These are phyloP conservation scores for Hemistola chrysoprasaria DNA, from an alignment of 2,888 invertebrate species.

Conservation along the genomic window DNA sequence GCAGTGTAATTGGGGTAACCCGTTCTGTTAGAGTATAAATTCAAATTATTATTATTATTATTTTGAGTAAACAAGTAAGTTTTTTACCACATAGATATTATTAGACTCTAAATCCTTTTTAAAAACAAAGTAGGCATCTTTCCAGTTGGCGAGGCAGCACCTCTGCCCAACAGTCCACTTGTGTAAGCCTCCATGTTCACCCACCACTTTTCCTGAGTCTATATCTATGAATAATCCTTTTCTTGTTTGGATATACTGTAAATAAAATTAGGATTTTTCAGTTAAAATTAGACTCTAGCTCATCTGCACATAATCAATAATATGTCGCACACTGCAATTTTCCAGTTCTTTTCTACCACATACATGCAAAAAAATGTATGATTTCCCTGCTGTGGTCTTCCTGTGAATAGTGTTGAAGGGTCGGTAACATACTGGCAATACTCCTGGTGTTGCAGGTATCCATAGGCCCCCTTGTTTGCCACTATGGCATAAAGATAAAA, in stretches of 20 bases:
- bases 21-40: too few relatives aligned
- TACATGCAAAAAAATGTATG: too few relatives aligned
- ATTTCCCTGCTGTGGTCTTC: too few relatives aligned
- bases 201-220: slow-evolving; percentile 88
- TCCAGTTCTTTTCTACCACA: too few relatives aligned
- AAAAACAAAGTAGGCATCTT: slow-evolving; percentile 88
- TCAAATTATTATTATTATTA: not conserved
- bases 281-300: not conserved
- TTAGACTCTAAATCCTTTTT: slow-evolving; percentile 86
- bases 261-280: slow-evolving; percentile 6
- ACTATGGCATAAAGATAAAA: too few relatives aligned
- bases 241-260: slow-evolving; percentile 90
- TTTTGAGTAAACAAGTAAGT: not conserved
- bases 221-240: slow-evolving; percentile 92
- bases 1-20: too few relatives aligned
- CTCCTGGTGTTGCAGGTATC: too few relatives aligned
- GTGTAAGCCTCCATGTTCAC: slow-evolving; percentile 93
- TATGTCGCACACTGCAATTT: too few relatives aligned
- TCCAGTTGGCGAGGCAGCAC: slow-evolving; percentile 84
- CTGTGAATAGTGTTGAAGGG: too few relatives aligned
- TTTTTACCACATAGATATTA: slow-evolving; percentile 88
- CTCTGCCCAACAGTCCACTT: slow-evolving; percentile 97
- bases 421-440: too few relatives aligned
- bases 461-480: too few relatives aligned
- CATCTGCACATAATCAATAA: too few relatives aligned